Percentiles rank a stretch among this genome's conserved stretches.
phyloP scores from a whole-genome alignment of 2,113 vertebrate species.

The Phrynocephalus versicolor region DNA sequence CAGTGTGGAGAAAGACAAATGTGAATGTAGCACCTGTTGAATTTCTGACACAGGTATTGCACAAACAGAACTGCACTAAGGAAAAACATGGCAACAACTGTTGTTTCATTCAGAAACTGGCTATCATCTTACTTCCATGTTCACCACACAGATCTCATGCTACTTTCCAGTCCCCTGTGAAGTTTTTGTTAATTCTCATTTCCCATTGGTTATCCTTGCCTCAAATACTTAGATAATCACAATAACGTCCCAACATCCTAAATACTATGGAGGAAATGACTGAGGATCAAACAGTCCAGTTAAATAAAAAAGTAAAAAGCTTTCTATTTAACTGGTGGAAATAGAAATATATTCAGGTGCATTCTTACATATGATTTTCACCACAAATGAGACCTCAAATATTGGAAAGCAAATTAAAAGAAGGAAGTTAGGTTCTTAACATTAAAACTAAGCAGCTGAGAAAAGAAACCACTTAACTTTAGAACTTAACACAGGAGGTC shows the following conservation, averaged over 20 bases:
- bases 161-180: not conserved
- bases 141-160: not conserved
- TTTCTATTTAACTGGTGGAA: too few species aligned
- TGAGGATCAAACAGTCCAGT: too few species aligned
- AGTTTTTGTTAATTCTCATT: not conserved
- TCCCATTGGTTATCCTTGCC: not conserved
- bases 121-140: not conserved
- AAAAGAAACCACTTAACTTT: not conserved
- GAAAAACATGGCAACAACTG: not conserved
- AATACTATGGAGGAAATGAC: too few species aligned
- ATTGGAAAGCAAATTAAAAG: not conserved
- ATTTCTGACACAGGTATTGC: too few species aligned
- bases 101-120: not conserved
- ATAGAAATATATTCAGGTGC: not conserved
- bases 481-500: not conserved
- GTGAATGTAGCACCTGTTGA: too few species aligned
- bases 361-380: not conserved
- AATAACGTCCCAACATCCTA: not conserved
- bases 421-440: not conserved
- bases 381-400: not conserved
- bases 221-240: not conserved
- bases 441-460: not conserved
- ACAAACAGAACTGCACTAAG: not conserved
- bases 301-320: too few species aligned
- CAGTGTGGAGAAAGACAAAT: too few species aligned